These are phyloP conservation scores for Apis dorsata DNA, from an alignment of 1,140 invertebrate species.

Conservation along the genomic window DNA sequence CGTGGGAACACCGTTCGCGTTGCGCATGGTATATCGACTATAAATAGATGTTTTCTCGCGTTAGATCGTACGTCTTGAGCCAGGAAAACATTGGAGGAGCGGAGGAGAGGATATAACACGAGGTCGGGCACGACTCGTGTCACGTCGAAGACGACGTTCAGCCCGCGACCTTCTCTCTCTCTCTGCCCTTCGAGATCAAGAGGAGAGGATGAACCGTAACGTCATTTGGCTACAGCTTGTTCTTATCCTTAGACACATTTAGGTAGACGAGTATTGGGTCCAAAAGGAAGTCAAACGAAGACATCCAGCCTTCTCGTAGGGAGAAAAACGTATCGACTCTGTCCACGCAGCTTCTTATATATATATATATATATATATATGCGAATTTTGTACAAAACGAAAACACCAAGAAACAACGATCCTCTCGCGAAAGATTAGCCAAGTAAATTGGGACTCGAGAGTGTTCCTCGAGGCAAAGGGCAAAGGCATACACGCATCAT, in stretches of 20 bases:
- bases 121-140: conserved; percentile 10
- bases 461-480: conserved; percentile 3
- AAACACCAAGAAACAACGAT: conserved; percentile 44
- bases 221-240: conserved; percentile 8
- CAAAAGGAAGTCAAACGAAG: conserved; percentile 49
- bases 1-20: conserved; percentile 30
- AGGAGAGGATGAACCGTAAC: conserved; percentile 11
- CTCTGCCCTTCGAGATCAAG: conserved; percentile 44
- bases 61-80: conserved; percentile 44
- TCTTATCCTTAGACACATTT: conserved; percentile 29
- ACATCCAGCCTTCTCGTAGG: conserved; percentile 24
- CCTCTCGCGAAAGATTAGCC: neutral
- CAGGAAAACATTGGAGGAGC: conserved; percentile 4
- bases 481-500: neutral
- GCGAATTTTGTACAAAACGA: conserved; percentile 29
- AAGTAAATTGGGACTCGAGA: neutral
- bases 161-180: conserved; percentile 26
- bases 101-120: neutral
- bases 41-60: conserved; percentile 60
- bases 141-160: conserved; percentile 23
- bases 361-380: neutral
- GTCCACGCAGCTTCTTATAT: conserved; percentile 14
- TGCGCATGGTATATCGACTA: conserved; percentile 37
- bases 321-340: conserved; percentile 21
- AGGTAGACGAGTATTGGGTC: conserved; percentile 54